Conservation (phyloP, 2,888 invertebrate species). For the Ypsolopha sequella region DNA sequence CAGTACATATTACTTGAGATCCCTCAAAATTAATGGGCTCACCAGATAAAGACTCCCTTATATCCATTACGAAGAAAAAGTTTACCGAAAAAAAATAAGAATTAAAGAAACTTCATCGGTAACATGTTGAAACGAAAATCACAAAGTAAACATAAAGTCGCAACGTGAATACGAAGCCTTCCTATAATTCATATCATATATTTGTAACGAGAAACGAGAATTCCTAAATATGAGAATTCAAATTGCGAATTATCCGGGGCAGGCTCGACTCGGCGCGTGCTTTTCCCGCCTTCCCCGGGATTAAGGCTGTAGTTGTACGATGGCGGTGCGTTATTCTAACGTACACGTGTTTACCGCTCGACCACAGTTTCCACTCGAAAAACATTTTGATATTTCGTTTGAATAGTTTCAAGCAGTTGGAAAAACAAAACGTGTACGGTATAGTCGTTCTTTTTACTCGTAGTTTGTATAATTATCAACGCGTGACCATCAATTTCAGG, state of each 20-base stretch:
- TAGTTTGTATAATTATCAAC: too few species aligned
- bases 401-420: conserved; percentile 10
- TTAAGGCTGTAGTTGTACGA: conserved; percentile 48
- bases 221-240: conserved; percentile 35
- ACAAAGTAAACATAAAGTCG: too few species aligned
- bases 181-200: too few species aligned
- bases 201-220: conserved; percentile 8
- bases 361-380: conserved; percentile 37
- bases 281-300: conserved; percentile 36
- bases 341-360: conserved; percentile 14
- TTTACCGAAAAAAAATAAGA: too few species aligned
- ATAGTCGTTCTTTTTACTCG: too few species aligned
- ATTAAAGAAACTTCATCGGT: too few species aligned
- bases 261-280: conserved; percentile 34
- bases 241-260: conserved; percentile 48
- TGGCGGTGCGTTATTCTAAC: conserved; percentile 7
- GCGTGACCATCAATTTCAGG: too few species aligned
- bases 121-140: too few species aligned
- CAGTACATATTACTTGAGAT: not conserved
- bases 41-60: not conserved
- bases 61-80: not conserved
- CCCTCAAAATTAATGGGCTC: not conserved
- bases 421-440: conserved; percentile 13
- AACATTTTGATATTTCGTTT: conserved; percentile 32
- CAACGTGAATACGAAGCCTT: too few species aligned